These are phyloP conservation scores for Ommatoiulus sabulosus DNA, from an alignment of 2,888 invertebrate species.

Conservation along the genomic window DNA sequence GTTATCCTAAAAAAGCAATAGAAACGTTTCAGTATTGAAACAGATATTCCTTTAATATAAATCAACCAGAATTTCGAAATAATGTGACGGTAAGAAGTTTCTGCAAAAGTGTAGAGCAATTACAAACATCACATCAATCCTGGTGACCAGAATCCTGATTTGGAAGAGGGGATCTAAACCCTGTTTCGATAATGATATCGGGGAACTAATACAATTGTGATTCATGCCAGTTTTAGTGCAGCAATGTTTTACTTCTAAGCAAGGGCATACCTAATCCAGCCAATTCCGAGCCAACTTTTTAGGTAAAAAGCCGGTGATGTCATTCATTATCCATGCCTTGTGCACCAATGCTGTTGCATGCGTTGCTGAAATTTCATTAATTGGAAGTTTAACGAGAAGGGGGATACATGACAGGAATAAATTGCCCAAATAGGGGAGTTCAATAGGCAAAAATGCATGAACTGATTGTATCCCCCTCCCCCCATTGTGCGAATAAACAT, in stretches of 20 bases:
- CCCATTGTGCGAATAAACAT: constrained; percentile 25
- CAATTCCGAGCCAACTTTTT: constrained; percentile 8
- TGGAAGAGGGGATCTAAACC: neutral
- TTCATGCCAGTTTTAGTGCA: neutral
- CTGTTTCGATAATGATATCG: neutral
- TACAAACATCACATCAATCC: neutral
- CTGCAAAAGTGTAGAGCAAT: neutral
- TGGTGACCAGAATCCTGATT: neutral
- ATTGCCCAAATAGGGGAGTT: constrained; percentile 5
- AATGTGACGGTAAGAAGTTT: neutral
- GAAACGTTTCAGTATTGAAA: neutral
- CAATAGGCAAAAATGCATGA: constrained; percentile 4
- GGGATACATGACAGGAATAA: constrained; percentile 10
- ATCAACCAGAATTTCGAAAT: too few relatives aligned
- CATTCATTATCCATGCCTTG: constrained; percentile 35
- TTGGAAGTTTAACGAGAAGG: constrained; percentile 41
- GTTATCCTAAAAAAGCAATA: neutral
- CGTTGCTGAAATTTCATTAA: constrained; percentile 38
- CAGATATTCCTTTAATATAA: too few relatives aligned
- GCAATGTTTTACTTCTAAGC: neutral
- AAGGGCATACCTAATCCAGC: neutral
- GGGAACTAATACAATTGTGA: neutral
- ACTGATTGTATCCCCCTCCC: neutral
- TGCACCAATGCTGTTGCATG: constrained; percentile 35
- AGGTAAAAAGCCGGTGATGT: constrained; percentile 15